Conservation (phyloP, 2,888 invertebrate species). For the Troides oblongomaculatus region DNA sequence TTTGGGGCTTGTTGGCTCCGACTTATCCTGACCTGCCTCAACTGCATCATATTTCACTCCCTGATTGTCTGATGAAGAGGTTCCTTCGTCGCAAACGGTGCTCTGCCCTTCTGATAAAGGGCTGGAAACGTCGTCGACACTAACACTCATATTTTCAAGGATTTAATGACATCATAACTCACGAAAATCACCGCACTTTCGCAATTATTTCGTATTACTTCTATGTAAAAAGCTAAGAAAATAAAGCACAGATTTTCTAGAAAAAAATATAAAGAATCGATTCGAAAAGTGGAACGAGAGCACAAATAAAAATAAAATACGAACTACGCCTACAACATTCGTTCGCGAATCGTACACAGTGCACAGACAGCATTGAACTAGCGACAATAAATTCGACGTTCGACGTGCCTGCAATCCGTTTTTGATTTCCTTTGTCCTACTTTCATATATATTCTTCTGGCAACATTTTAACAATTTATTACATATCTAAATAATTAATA, state of each 20-base stretch:
- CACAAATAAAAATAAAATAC: constrained; percentile 56
- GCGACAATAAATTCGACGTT: constrained; percentile 32
- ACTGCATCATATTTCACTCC: constrained; percentile 54
- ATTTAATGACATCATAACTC: constrained; percentile 73
- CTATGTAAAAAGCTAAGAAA: constrained; percentile 42
- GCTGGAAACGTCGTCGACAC: constrained; percentile 70
- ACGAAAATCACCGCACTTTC: constrained; percentile 48
- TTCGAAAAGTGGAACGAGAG: constrained; percentile 76
- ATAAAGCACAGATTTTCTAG: constrained; percentile 45
- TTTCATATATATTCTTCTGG: constrained; percentile 25
- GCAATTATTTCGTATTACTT: constrained; percentile 48
- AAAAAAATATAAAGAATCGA: constrained; percentile 57
- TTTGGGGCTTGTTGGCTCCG: constrained; percentile 71
- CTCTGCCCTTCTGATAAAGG: constrained; percentile 70
- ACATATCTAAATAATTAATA: too few relatives aligned
- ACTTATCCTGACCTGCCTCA: constrained; percentile 60
- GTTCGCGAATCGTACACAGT: constrained; percentile 35
- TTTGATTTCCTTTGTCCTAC: constrained; percentile 30
- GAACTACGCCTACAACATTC: constrained; percentile 65
- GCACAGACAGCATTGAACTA: constrained; percentile 35
- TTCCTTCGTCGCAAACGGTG: constrained; percentile 51
- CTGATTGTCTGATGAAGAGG: constrained; percentile 59
- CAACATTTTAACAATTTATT: constrained; percentile 7
- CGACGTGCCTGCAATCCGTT: constrained; percentile 35
- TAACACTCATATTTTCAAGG: constrained; percentile 77